A percentile compares a stretch with the other conserved stretches of the same genome.
phyloP scores from a whole-genome alignment of 2,888 invertebrate genomes.

The Psylliodes chrysocephalus region DNA sequence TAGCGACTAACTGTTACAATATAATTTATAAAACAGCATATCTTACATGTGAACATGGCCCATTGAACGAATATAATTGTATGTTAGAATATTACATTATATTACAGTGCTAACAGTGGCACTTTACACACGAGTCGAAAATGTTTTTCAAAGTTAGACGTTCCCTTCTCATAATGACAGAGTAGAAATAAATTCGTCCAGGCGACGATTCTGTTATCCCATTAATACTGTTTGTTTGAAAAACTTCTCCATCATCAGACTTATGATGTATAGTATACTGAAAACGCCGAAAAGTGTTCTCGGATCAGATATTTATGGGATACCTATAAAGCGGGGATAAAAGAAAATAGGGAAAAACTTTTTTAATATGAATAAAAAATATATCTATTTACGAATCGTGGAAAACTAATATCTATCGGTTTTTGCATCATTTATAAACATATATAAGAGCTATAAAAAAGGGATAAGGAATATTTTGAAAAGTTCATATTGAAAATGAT shows the following conservation, averaged over 20 bases:
- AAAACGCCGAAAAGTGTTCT: conserved; percentile 21
- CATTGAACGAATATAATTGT: too few species aligned
- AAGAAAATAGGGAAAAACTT: conserved; percentile 41
- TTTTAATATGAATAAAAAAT: conserved; percentile 42
- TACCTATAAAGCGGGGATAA: conserved; percentile 33
- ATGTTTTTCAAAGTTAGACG: too few species aligned
- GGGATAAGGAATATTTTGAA: too few species aligned
- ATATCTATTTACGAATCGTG: conserved; percentile 30
- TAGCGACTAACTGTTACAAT: too few species aligned
- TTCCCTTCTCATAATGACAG: too few species aligned
- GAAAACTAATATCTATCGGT: conserved; percentile 37
- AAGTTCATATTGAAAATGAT: too few species aligned
- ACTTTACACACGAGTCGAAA: too few species aligned
- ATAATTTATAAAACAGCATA: too few species aligned
- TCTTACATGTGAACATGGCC: too few species aligned
- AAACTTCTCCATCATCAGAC: conserved; percentile 50
- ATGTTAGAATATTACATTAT: too few species aligned
- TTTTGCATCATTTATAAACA: conserved; percentile 25
- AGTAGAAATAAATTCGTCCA: conserved; percentile 2
- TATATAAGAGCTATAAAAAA: neutral
- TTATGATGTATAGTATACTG: conserved; percentile 38
- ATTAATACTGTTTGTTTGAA: conserved; percentile 49
- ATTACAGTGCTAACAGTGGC: too few species aligned
- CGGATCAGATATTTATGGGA: conserved; percentile 39
- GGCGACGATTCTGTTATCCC: conserved; percentile 26